These are phyloP conservation scores for Onychomys torridus DNA, from an alignment of 2,797 vertebrate species.

Conservation along the genomic window DNA sequence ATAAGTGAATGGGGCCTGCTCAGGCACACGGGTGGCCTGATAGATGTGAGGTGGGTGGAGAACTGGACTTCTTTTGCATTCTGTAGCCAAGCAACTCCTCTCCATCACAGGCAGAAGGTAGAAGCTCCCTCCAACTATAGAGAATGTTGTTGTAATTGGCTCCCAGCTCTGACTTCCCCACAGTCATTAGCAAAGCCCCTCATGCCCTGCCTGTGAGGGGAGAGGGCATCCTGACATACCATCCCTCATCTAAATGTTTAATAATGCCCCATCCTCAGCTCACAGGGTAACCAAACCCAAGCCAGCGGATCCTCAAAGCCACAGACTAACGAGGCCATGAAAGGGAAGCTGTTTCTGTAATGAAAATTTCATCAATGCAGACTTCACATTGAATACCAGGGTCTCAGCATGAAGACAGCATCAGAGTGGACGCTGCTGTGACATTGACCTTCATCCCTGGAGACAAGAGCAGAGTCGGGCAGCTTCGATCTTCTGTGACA, in stretches of 20 bases:
- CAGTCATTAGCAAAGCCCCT: constrained; percentile 73
- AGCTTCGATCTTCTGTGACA: neutral
- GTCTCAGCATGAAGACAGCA: constrained; percentile 41
- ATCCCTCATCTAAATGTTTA: constrained; percentile 81
- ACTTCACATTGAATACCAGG: constrained; percentile 71
- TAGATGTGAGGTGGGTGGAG: neutral
- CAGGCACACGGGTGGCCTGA: neutral
- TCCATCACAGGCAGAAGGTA: constrained; percentile 20
- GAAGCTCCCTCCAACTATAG: constrained; percentile 35
- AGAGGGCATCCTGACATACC: constrained; percentile 32
- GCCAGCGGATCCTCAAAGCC: constrained; percentile 75
- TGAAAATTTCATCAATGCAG: constrained; percentile 83
- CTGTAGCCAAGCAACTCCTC: constrained; percentile 21
- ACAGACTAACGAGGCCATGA: constrained; percentile 66
- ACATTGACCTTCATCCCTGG: constrained; percentile 63
- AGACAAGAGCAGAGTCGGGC: neutral
- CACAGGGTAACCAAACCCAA: constrained; percentile 78
- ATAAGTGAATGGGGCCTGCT: neutral
- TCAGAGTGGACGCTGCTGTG: constrained; percentile 37
- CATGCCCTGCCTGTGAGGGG: constrained; percentile 24
- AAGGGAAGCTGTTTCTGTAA: constrained; percentile 76
- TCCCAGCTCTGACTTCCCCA: neutral
- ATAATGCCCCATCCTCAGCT: constrained; percentile 72
- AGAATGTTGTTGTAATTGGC: constrained; percentile 68
- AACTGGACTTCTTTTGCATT: neutral